Evolutionary conservation across 2,113 vertebrate genomes (phyloP).

Genomic region (Pampusana beccarii): DNA sequence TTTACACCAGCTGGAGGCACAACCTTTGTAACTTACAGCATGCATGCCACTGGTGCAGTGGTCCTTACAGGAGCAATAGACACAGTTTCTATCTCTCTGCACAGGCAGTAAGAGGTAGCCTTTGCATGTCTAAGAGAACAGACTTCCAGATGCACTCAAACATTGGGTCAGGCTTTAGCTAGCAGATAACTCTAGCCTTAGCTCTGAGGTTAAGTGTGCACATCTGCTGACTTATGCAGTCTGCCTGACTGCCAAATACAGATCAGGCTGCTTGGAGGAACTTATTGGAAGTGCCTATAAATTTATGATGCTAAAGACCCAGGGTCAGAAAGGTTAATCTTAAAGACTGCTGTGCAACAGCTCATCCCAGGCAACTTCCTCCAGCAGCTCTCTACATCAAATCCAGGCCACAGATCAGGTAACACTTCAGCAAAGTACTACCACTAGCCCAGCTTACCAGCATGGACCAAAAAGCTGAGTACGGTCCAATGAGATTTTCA

Average conservation of each 20-base stretch:
- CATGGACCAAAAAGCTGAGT: not conserved
- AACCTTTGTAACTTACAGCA: not conserved
- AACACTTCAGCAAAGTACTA: not conserved
- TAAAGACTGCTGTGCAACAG: not conserved
- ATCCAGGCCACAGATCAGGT: not conserved
- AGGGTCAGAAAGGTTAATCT: constrained; percentile 8
- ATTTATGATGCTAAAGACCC: not conserved
- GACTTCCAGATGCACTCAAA: not conserved
- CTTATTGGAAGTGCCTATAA: constrained; percentile 18
- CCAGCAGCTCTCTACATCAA: not conserved
- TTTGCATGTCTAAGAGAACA: not conserved
- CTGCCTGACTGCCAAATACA: not conserved
- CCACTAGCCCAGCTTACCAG: not conserved
- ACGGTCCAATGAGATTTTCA: not conserved
- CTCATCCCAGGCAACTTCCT: not conserved
- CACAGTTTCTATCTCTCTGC: not conserved
- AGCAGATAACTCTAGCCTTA: not conserved
- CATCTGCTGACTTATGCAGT: not conserved
- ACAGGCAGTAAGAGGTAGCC: not conserved
- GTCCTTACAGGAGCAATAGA: not conserved
- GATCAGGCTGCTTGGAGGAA: constrained; percentile 5
- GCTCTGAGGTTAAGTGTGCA: not conserved
- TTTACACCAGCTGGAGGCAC: not conserved
- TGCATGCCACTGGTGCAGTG: not conserved
- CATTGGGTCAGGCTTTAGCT: not conserved